These are phyloP conservation scores for Eilema sororculum DNA, from an alignment of 2,888 invertebrate genomes.

Conservation along the genomic window DNA sequence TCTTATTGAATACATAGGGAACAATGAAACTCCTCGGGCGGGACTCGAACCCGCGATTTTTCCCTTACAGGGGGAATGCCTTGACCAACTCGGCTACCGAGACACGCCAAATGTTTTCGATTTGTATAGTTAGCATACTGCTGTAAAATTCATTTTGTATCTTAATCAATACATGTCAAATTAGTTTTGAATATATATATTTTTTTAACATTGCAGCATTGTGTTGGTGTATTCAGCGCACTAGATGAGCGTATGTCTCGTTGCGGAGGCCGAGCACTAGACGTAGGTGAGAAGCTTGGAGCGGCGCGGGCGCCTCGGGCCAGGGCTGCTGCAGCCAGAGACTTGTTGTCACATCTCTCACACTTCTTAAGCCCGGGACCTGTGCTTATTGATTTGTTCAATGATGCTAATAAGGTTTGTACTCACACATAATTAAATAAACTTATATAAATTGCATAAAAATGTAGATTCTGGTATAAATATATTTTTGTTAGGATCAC, in stretches of 20 bases:
- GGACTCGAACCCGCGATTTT: no score
- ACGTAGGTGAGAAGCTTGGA: conserved; percentile 99
- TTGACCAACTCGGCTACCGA: no score
- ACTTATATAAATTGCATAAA: no score
- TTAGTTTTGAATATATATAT: background rate
- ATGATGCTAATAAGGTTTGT: conserved; percentile 92
- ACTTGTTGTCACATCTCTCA: conserved; percentile 95
- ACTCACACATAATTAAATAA: background rate
- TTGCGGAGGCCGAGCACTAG: conserved; percentile 98
- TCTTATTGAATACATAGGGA: no score
- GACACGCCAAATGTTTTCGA: no score
- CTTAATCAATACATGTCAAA: no score
- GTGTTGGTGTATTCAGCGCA: conserved; percentile 95
- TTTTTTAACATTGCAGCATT: conserved; percentile 85
- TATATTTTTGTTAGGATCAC: no score
- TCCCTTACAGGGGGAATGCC: no score
- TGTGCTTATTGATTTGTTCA: conserved; percentile 94
- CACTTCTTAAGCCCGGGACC: conserved; percentile 96
- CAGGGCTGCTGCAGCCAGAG: conserved; percentile 97
- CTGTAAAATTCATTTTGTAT: no score
- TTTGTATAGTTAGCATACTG: no score
- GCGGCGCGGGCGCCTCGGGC: conserved; percentile 98
- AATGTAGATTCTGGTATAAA: no score
- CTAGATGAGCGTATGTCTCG: conserved; percentile 98
- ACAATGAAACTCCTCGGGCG: no score